Evolutionary conservation across 1,140 invertebrate genomes (phyloP).

Genomic region (Leptestheria dahalacensis): DNA sequence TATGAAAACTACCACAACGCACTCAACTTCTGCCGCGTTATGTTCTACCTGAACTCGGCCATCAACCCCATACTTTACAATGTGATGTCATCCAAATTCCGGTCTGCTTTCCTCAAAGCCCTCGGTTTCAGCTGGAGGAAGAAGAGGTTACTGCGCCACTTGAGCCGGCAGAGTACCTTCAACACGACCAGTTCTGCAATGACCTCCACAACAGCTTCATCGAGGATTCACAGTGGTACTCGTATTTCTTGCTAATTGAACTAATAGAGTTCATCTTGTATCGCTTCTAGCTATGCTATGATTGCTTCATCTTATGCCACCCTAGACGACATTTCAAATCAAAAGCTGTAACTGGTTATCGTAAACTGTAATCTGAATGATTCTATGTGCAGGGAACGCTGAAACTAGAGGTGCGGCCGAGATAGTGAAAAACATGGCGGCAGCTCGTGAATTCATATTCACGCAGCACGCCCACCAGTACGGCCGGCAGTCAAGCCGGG

Average conservation of each 20-base stretch:
- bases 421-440: neutral
- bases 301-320: too few species aligned
- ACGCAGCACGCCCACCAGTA: neutral
- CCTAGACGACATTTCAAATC: too few species aligned
- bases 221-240: too few species aligned
- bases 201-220: slow-evolving; percentile 18
- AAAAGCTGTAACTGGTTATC: neutral
- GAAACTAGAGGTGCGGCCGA: neutral
- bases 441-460: neutral
- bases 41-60: slow-evolving; percentile 76
- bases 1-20: slow-evolving; percentile 67
- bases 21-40: slow-evolving; percentile 67
- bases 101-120: slow-evolving; percentile 52
- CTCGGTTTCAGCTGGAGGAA: slow-evolving; percentile 20
- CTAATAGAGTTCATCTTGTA: too few species aligned
- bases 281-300: too few species aligned
- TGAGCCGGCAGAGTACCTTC: slow-evolving; percentile 24
- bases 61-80: slow-evolving; percentile 75
- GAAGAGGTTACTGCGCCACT: slow-evolving; percentile 20
- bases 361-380: neutral
- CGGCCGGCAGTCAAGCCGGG: neutral
- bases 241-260: too few species aligned
- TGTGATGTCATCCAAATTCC: slow-evolving; percentile 62
- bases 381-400: neutral
- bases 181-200: slow-evolving; percentile 21